phyloP scores from a whole-genome alignment of 2,797 vertebrate species.

The Tangara arthus region DNA sequence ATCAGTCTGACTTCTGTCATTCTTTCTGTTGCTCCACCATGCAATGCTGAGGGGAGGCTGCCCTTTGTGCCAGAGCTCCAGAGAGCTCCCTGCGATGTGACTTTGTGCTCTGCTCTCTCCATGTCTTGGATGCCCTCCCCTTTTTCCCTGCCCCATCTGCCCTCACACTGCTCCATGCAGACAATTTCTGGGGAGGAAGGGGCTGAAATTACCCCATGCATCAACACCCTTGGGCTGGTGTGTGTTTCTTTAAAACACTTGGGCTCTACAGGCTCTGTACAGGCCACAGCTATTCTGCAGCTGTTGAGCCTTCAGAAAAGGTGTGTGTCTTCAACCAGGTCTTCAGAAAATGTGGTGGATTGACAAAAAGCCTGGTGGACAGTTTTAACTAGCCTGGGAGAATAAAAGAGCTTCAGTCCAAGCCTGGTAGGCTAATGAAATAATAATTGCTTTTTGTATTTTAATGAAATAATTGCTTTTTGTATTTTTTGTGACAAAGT shows the following conservation, averaged over 20 bases:
- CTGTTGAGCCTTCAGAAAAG: neutral
- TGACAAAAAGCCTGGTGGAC: neutral
- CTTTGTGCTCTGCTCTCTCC: neutral
- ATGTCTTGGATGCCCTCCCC: rapidly evolving
- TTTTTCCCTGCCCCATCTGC: neutral
- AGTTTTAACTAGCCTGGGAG: neutral
- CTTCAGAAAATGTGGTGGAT: neutral
- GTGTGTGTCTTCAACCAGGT: neutral
- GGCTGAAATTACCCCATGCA: neutral
- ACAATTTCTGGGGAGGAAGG: neutral
- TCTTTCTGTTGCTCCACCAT: neutral
- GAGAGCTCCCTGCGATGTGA: neutral
- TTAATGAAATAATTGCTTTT: neutral
- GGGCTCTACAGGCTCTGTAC: neutral
- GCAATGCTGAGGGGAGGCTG: neutral
- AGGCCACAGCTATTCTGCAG: neutral
- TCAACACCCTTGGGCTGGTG: neutral
- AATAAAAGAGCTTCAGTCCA: neutral
- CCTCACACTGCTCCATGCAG: neutral
- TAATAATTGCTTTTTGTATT: neutral
- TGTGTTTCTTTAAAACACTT: neutral
- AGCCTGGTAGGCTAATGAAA: neutral
- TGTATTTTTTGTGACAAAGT: neutral
- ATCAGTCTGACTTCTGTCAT: neutral
- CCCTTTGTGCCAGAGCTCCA: neutral